Evolutionary conservation across 2,113 vertebrate genomes (phyloP), one percentile per base, ranked within the genome.

Genomic region (Prolemur simus): DNA sequence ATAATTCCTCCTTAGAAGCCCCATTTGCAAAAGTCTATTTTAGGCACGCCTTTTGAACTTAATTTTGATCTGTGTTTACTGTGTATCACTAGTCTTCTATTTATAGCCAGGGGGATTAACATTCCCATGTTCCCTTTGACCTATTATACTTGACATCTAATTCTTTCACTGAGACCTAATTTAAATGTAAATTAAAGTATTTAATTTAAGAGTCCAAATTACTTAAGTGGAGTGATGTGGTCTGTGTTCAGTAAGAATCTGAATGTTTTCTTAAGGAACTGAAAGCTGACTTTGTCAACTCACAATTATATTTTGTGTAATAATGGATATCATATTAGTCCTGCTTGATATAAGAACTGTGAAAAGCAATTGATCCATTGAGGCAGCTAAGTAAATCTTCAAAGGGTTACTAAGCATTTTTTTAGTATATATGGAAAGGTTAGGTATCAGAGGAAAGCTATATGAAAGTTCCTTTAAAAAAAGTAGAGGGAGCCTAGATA

Each of bases 111-210:
- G 39, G 39, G 90, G 87, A 96, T 98, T 98, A 97, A 95, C 96
- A 97, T 97, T 97, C 92, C 96, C 95, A 97, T 96, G 87, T 97
- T 97, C 89, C 92, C 83, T 94, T 96, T 97, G 96, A 96, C 97
- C 95, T 97, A 84, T 93, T 87, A 96, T 95, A 94, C 60, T 92
- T 82, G 69, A 87, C 76, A 94, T 94, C 92, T 96, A 92, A 81
- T 95, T 96, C 95, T 64, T 95, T 96, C 95, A 49, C 89, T 87
- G 85, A 97, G 92, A 95, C 37, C 68, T 95, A 95, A 96, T 96
- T 96, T 97, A 95, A 96, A 96, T 96, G 14, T 92, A 96, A 97
- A 97, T 96, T 97, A 86, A 94, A 91, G 63, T 68, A 87, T 87
- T 95, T 96, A 93, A 89, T 87, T 95, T 96, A 94, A 96, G 71